Base-by-base conservation (phyloP, 2,113 vertebrate genomes). In the Callocephalon fimbriatum region DNA sequence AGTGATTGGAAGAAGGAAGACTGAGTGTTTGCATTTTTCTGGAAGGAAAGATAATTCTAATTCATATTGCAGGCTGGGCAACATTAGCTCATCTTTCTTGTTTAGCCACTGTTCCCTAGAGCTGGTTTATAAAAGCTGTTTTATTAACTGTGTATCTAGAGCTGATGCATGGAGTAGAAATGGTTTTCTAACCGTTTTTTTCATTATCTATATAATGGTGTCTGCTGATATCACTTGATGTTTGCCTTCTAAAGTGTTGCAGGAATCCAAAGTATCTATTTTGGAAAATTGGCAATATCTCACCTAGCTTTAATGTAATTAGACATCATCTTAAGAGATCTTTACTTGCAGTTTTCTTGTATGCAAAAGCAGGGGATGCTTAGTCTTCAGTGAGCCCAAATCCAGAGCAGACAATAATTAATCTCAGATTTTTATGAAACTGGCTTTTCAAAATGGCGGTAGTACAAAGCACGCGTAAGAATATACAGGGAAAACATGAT, bases 21-120 rank as follows among this genome's bases (percentile, higher is more conserved):
- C 27, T 51, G 79, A 72, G 15, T 74, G 79, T 90, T 92, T 96
- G 31, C 50, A 32, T 95, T 84, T 83, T 95, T 38, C 32, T 87
- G 51, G 51, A 40, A 82, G 81, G 66, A 78, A 76, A 66, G 54
- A 44, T 95, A 50, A 66, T 81, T 84, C 47, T n/a, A 56, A 53
- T 70, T 72, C 71, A 44, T 35, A 45, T 27, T 66, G 8, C 16
- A 7, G 63, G 7, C 65, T 71, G 66, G 40, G 50, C 25, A 71
- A 12, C 51, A 5, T 67, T 31, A 71, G 32, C 51, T 90, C 47
- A 23, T 74, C 72, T 77, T 93, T 40, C 40, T 40, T 73, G 54
- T 74, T 96, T 88, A 84, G 48, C 66, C 44, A 47, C 27, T 53
- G 31, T 65, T 91, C 32, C 48, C 53, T 90, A 58, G 54, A 32